Base-by-base conservation (phyloP, 2,113 vertebrate genomes). In the Pycnonotus jocosus region DNA sequence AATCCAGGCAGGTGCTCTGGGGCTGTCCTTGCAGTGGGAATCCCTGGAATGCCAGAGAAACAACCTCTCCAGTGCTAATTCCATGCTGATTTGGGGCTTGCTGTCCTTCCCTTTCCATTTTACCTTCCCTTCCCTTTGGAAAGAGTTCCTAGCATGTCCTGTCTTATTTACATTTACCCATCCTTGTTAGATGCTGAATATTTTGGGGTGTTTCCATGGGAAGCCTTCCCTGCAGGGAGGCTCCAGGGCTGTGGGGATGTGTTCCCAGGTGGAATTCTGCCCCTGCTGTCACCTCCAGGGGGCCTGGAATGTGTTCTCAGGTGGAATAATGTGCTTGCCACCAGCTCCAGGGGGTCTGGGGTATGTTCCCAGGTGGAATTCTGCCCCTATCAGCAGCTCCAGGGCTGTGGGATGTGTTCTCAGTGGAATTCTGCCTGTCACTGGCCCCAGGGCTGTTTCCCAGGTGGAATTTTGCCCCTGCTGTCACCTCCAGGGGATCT, bases 211-310 rank as follows among this genome's bases (percentile, higher is more conserved):
- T 20, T 73, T 19, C 23, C 13, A 3, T 31, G 28, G 14, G 35
- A 54, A 65, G 30, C 35, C 4, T 38, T 11, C 23, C 17, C 64
- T 47, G 19, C 0, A 3, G 21, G 7, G 18, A 22, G 18, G 9
- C 35, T 31, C 37, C 38, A n/a, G 12, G 13, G 17, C 7, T 16
- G 1, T 16, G 12, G 31, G 28, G 38, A 0, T n/a, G 51, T n/a
- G 40, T 57, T 57, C 33, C 40, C 40, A 22, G 24, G 8, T 45
- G 65, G 48, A 70, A 51, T 38, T 2, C 5, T 37, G 24, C 2
- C 24, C n/a, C 25, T 48, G 28, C 20, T 5, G 4, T 23, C 58
- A 27, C 16, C 11, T 61, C 57, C 57, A 37, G 57, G 24, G 9
- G 14, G 9, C 35, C 6, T 60, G n/a, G 9, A 10, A 2, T 37